A percentile compares a stretch with the other conserved stretches of the same genome.
phyloP scores from a whole-genome alignment of 2,797 vertebrate genomes.

The Peromyscus aztecus region DNA sequence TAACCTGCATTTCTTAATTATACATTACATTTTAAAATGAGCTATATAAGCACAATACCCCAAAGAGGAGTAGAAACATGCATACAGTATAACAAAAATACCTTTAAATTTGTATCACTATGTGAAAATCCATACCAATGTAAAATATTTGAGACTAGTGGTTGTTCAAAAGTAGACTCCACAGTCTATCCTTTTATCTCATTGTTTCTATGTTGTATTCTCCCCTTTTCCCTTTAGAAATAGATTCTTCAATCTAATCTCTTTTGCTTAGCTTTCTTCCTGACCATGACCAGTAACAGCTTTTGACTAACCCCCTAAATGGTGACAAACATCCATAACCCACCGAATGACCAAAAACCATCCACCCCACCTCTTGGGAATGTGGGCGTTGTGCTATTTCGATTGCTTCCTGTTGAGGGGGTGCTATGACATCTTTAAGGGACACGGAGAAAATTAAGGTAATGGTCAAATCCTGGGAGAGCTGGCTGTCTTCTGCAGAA shows the following conservation, averaged over 20 bases:
- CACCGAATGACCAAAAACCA: neutral
- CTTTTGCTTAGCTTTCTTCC: neutral
- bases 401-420: neutral
- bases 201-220: neutral
- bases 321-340: neutral
- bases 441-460: neutral
- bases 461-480: neutral
- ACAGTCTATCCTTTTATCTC: neutral
- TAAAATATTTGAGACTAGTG: neutral
- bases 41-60: neutral
- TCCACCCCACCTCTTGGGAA: neutral
- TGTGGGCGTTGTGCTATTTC: neutral
- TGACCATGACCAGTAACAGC: neutral
- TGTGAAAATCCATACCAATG: neutral
- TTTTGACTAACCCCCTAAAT: neutral
- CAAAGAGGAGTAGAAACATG: neutral
- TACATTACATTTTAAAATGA: neutral
- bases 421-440: neutral
- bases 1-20: neutral
- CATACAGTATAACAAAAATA: neutral
- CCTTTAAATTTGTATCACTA: neutral
- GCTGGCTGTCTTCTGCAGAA: neutral
- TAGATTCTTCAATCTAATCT: neutral
- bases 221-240: neutral
- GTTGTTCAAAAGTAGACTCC: neutral